A percentile compares a stretch with the other conserved stretches of the same genome.
phyloP scores from a whole-genome alignment of 2,888 invertebrate genomes.

The Bruchidius siliquastri region DNA sequence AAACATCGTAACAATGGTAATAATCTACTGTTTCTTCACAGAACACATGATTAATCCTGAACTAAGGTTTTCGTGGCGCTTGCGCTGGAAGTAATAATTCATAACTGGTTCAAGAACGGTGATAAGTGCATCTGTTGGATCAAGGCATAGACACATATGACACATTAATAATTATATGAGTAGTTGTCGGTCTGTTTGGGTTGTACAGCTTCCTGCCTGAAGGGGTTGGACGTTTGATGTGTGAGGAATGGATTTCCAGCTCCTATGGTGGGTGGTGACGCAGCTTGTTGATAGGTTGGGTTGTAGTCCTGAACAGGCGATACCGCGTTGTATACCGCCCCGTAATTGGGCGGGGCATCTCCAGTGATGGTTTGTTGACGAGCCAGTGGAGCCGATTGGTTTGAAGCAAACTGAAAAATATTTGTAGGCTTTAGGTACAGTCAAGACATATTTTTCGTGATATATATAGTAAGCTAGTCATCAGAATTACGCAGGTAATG shows the following conservation, averaged over 20 bases:
- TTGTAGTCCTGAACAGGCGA: neutral
- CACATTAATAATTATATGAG: neutral
- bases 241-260: slow-evolving; percentile 35
- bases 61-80: too few species aligned
- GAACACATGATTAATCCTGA: too few species aligned
- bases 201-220: slow-evolving; percentile 54
- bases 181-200: slow-evolving; percentile 46
- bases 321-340: neutral
- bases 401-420: neutral
- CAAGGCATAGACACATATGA: too few species aligned
- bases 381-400: neutral
- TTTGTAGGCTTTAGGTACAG: too few species aligned
- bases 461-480: too few species aligned
- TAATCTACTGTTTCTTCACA: too few species aligned
- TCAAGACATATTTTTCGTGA: too few species aligned
- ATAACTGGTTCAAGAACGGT: too few species aligned
- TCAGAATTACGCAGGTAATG: too few species aligned
- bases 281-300: slow-evolving; percentile 10
- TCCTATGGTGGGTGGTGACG: slow-evolving; percentile 23
- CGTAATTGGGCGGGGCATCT: slow-evolving; percentile 9
- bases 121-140: too few species aligned
- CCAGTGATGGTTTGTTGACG: slow-evolving; percentile 10
- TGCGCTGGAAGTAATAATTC: too few species aligned
- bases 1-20: too few species aligned
- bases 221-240: slow-evolving; percentile 37